Base-by-base conservation (phyloP, 2,113 vertebrate species). In the Lucifuga dentata region DNA sequence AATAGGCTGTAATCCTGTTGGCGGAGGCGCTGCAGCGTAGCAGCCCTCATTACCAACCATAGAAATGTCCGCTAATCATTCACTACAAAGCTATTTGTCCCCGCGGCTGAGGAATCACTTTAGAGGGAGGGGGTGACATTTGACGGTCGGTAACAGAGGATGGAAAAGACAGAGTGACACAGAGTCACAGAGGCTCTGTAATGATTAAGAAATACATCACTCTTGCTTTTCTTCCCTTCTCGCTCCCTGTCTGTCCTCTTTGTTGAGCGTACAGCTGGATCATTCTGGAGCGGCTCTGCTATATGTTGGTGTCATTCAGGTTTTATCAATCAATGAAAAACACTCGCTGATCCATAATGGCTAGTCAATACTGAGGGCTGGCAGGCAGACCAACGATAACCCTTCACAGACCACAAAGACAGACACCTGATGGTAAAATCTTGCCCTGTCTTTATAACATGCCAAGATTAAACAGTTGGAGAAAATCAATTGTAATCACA, bases 61-160 rank as follows among this genome's bases (percentile, higher is more conserved):
- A 84, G 80, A 88, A 86, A 86, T 81, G 83, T 76, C 84, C 75
- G 79, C 84, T 90, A 90, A 91, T 92, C 88, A 89, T 87, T 91
- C 68, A 62, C 69, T 33, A 61, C 84, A 82, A 16, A 40, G 78
- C 65, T 83, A 91, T 92, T 89, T 91, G 87, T 92, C 86, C 86
- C 80, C 69, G 23, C 65, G 85, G 69, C 62, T 2, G 36, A 16
- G 26, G 75, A 90, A 87, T 83, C 65, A 64, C 86, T 80, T 71
- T 46, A 12, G 56, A 57, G 40, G n/a, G 69, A 33, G 58, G 35
- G 65, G 32, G 7, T 72, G 80, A 80, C 72, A 74, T 83, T 76
- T 88, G 80, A 85, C 66, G 67, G 73, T 69, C 26, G 6, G 55
- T 36, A 23, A 49, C 65, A 41, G 48, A 67, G 79, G 38, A 55